Evolutionary conservation across 2,113 vertebrate species (phyloP).

Genomic region (Sinocyclocheilus anophthalmus): DNA sequence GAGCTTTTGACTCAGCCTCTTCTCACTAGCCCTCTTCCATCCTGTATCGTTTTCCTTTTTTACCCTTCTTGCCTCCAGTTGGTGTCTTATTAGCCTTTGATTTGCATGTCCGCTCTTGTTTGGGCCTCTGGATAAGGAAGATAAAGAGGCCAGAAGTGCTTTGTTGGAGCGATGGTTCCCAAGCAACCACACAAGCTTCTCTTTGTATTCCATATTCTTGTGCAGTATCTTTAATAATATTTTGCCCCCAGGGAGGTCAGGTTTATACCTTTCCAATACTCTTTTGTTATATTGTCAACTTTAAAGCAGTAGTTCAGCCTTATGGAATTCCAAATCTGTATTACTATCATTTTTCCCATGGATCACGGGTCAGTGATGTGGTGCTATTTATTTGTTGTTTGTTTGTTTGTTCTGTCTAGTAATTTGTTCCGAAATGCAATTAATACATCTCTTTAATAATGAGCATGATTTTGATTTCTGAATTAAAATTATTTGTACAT

Average conservation of each 20-base stretch:
- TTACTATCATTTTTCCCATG: background rate
- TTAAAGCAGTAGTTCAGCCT: background rate
- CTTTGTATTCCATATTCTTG: background rate
- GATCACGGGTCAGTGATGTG: background rate
- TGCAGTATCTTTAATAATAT: constrained; percentile 11
- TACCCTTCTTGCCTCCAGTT: constrained; percentile 58
- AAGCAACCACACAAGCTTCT: background rate
- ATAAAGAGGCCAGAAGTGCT: constrained; percentile 56
- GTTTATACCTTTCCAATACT: background rate
- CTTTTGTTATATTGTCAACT: background rate
- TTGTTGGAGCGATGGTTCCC: constrained; percentile 12
- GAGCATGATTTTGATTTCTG: background rate
- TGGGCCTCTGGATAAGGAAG: constrained; percentile 66
- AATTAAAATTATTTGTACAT: background rate
- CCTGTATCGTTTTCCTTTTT: constrained; percentile 51
- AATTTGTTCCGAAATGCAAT: background rate
- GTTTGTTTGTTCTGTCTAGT: background rate
- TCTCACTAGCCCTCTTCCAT: constrained; percentile 45
- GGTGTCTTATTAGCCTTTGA: constrained; percentile 67
- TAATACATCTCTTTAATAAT: background rate
- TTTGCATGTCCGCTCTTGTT: constrained; percentile 75
- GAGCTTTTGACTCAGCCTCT: constrained; percentile 5
- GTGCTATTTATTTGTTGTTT: background rate
- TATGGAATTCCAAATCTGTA: background rate
- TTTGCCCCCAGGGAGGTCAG: constrained; percentile 6